Percentiles rank a stretch among this genome's conserved stretches.
Conservation (phyloP, 2,113 vertebrate species). For the Rissa tridactyla region DNA sequence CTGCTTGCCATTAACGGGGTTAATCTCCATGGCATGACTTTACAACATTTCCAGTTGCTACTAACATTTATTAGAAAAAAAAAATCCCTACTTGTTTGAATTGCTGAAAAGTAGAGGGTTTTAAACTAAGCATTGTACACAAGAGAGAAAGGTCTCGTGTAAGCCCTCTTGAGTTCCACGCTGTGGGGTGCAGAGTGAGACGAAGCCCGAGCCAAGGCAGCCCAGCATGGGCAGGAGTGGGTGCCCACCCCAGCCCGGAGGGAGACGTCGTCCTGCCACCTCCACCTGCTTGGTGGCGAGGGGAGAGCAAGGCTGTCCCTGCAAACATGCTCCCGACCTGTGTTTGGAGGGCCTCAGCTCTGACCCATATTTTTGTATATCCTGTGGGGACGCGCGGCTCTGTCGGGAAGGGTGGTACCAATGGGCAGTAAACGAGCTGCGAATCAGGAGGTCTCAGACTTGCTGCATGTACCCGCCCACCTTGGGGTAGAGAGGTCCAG, state of each 20-base stretch:
- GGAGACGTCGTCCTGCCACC: neutral
- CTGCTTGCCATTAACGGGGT: neutral
- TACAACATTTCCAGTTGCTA: neutral
- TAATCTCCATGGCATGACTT: neutral
- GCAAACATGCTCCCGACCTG: accelerated
- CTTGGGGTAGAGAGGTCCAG: accelerated
- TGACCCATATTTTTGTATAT: accelerated
- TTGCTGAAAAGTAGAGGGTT: neutral
- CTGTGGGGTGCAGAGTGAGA: neutral
- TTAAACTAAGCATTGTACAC: neutral
- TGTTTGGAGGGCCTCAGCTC: neutral
- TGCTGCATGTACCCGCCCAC: neutral
- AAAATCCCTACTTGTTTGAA: neutral
- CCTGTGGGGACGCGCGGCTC: neutral
- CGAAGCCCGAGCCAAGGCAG: neutral
- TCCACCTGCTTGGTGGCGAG: neutral
- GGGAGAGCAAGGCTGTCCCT: neutral
- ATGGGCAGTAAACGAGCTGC: neutral
- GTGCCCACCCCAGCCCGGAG: neutral
- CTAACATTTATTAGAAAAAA: neutral
- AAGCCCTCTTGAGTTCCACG: accelerated
- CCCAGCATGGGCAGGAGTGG: neutral
- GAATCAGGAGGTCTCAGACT: neutral
- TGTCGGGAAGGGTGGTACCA: neutral
- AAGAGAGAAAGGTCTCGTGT: neutral